phyloP scores from a whole-genome alignment of 2,888 invertebrate species.

The Stomorhina lunata region DNA sequence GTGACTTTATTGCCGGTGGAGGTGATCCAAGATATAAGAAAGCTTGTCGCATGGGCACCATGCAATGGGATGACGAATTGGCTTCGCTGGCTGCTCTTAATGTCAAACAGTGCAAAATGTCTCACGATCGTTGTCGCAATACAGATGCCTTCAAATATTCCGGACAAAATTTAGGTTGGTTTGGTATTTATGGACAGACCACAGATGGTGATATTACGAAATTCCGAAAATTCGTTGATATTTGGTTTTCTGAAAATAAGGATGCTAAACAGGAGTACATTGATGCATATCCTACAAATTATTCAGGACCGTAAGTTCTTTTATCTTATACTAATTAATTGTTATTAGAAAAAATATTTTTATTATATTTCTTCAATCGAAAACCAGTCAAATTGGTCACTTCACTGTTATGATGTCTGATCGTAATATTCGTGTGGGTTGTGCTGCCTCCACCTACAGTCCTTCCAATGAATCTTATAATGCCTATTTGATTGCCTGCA shows the following conservation, averaged over 20 bases:
- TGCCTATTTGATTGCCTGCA: slow-evolving; percentile 70
- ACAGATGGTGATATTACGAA: not conserved
- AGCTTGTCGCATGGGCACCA: slow-evolving; percentile 75
- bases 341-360: not conserved
- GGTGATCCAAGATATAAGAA: slow-evolving; percentile 17
- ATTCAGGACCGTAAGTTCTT: slow-evolving; percentile 27
- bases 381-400: slow-evolving; percentile 71
- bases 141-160: slow-evolving; percentile 70
- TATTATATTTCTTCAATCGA: slow-evolving; percentile 7
- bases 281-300: slow-evolving; percentile 66
- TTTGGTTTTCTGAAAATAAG: slow-evolving; percentile 71
- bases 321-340: not conserved
- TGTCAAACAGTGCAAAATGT: slow-evolving; percentile 70
- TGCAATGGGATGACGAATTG: slow-evolving; percentile 73
- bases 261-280: slow-evolving; percentile 59
- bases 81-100: slow-evolving; percentile 71
- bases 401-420: slow-evolving; percentile 72
- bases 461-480: not conserved
- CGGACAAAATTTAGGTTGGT: slow-evolving; percentile 73
- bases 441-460: slow-evolving; percentile 57
- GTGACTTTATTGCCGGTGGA: slow-evolving; percentile 63
- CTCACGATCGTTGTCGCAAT: slow-evolving; percentile 72
- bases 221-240: slow-evolving; percentile 5
- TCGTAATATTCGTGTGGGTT: too few species aligned
- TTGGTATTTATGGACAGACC: not conserved